phyloP scores from a whole-genome alignment of 2,888 invertebrate genomes.

The Cataglyphis altisquamis region DNA sequence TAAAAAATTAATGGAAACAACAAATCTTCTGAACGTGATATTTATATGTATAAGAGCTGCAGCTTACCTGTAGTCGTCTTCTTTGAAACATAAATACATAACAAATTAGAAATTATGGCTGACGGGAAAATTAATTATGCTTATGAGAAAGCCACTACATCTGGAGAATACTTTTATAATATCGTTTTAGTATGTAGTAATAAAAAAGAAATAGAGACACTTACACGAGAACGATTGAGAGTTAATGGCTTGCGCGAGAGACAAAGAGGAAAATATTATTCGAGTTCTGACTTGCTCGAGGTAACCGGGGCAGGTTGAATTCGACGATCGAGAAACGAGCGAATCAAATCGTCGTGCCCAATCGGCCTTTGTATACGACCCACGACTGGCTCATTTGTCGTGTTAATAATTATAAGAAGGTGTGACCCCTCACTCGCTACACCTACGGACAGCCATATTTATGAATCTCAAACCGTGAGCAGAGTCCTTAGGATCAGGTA shows the following conservation, averaged over 20 bases:
- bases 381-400: slow-evolving; percentile 83
- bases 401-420: slow-evolving; percentile 85
- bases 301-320: slow-evolving; percentile 38
- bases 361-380: slow-evolving; percentile 76
- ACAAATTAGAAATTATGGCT: slow-evolving; percentile 41
- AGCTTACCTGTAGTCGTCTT: background rate
- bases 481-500: slow-evolving; percentile 64
- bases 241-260: slow-evolving; percentile 23
- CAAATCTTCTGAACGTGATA: background rate
- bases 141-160: background rate
- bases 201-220: slow-evolving; percentile 12
- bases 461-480: slow-evolving; percentile 80
- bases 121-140: slow-evolving; percentile 38
- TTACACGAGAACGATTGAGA: slow-evolving; percentile 4
- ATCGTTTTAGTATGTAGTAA: slow-evolving; percentile 24
- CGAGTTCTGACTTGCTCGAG: slow-evolving; percentile 19
- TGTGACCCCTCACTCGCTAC: slow-evolving; percentile 83
- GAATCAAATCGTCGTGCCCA: slow-evolving; percentile 68
- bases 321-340: slow-evolving; percentile 64
- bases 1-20: slow-evolving; percentile 23
- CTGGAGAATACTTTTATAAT: slow-evolving; percentile 29
- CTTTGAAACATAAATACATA: slow-evolving; percentile 20
- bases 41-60: background rate
- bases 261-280: slow-evolving; percentile 40
- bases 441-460: slow-evolving; percentile 82